Evolutionary conservation across 2,888 invertebrate species (phyloP).

Genomic region (Matsumyia berberina): DNA sequence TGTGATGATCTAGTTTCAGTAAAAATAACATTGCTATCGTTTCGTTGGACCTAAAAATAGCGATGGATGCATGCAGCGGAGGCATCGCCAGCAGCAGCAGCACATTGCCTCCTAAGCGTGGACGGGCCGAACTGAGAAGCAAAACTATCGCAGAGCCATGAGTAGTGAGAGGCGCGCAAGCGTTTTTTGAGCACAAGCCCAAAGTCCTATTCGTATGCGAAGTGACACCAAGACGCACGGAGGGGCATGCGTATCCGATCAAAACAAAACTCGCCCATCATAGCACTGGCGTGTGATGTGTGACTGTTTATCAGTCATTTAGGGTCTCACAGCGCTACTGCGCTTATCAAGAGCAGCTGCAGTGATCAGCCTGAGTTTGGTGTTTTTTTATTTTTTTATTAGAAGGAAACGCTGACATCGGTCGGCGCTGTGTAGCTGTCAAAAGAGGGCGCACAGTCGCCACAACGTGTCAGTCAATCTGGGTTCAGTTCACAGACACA

Average conservation of each 20-base stretch:
- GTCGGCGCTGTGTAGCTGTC: background rate
- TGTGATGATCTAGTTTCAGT: slow-evolving; percentile 70
- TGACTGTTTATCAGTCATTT: slow-evolving; percentile 41
- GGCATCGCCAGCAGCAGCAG: slow-evolving; percentile 21
- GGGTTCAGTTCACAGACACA: slow-evolving; percentile 18
- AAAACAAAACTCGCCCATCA: slow-evolving; percentile 14
- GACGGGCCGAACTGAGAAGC: background rate
- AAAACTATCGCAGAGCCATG: slow-evolving; percentile 9
- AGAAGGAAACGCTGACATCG: slow-evolving; percentile 5
- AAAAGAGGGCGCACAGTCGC: slow-evolving; percentile 18
- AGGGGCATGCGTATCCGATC: background rate
- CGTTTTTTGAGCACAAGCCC: slow-evolving; percentile 23
- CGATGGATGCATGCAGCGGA: slow-evolving; percentile 17
- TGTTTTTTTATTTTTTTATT: slow-evolving; percentile 9
- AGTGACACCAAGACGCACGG: background rate
- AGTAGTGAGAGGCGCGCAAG: background rate
- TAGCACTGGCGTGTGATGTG: background rate
- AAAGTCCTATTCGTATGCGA: slow-evolving; percentile 25
- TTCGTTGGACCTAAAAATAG: slow-evolving; percentile 61
- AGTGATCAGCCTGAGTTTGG: background rate
- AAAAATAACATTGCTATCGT: slow-evolving; percentile 69
- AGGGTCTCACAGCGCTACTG: slow-evolving; percentile 21
- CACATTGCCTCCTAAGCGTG: slow-evolving; percentile 35
- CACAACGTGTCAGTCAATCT: slow-evolving; percentile 26
- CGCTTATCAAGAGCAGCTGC: slow-evolving; percentile 16